phyloP scores from a whole-genome alignment of 1,140 invertebrate genomes.

The Microplitis mediator region DNA sequence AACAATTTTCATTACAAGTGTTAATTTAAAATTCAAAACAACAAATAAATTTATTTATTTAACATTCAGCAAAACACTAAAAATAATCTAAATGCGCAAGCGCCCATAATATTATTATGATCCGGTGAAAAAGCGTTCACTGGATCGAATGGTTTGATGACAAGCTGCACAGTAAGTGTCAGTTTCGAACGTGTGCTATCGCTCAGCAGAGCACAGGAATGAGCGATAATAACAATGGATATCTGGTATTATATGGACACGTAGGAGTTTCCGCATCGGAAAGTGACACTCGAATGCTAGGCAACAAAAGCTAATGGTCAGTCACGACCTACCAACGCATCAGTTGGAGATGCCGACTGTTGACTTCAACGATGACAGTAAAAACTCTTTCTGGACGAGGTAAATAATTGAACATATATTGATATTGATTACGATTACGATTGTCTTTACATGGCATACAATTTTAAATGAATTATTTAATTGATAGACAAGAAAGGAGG shows the following conservation, averaged over 20 bases:
- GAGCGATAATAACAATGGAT: slow-evolving; percentile 4
- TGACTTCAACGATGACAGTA: slow-evolving; percentile 13
- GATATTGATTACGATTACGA: background rate
- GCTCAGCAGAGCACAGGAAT: background rate
- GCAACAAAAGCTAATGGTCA: background rate
- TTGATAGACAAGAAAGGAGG: slow-evolving; percentile 59
- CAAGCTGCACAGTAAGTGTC: too few species aligned
- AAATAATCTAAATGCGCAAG: too few species aligned
- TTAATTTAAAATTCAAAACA: too few species aligned
- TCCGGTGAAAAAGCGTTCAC: too few species aligned
- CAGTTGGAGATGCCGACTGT: background rate
- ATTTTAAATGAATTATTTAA: slow-evolving; percentile 25
- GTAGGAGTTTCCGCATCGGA: background rate
- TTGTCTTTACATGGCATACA: background rate
- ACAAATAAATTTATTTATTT: too few species aligned
- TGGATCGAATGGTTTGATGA: too few species aligned
- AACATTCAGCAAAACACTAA: too few species aligned
- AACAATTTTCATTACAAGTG: too few species aligned
- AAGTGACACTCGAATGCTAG: background rate
- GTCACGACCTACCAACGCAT: background rate
- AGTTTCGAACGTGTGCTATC: too few species aligned
- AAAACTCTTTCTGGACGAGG: slow-evolving; percentile 33
- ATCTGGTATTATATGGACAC: background rate
- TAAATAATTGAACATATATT: slow-evolving; percentile 1
- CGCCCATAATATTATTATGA: too few species aligned